phyloP scores from a whole-genome alignment of 2,797 vertebrate genomes.

The Microctenopoma stevenorrisi region DNA sequence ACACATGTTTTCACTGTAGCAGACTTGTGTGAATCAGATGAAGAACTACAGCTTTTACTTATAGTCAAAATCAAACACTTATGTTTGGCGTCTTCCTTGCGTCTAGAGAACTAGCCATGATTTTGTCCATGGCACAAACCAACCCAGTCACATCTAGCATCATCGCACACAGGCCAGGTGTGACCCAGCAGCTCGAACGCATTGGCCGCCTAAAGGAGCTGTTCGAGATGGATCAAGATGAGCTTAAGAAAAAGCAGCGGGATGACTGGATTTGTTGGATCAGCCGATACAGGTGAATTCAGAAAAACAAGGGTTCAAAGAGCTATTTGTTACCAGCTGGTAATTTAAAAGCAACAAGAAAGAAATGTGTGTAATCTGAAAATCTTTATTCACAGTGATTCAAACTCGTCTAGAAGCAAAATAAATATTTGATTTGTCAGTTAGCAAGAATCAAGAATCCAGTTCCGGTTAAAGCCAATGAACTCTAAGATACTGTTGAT shows the following conservation, averaged over 20 bases:
- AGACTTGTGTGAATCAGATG: neutral
- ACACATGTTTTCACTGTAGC: neutral
- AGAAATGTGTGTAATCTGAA: no score
- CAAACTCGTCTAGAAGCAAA: no score
- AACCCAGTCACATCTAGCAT: constrained; percentile 88
- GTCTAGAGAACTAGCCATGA: constrained; percentile 88
- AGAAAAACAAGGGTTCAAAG: neutral
- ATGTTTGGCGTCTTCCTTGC: neutral
- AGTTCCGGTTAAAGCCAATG: no score
- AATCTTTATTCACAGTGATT: no score
- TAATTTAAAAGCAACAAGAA: no score
- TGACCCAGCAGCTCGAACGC: constrained; percentile 84
- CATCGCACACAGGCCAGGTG: constrained; percentile 80
- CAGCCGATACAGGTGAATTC: constrained; percentile 83
- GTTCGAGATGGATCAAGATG: constrained; percentile 76
- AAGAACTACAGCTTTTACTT: neutral
- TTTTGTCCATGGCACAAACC: constrained; percentile 89
- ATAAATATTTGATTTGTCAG: no score
- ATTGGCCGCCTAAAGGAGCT: constrained; percentile 84
- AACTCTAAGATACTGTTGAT: no score
- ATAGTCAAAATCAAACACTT: neutral
- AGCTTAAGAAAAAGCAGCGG: constrained; percentile 81
- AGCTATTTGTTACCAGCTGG: no score
- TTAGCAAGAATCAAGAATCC: no score
- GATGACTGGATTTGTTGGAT: constrained; percentile 86